These are phyloP conservation scores for Thymelicus lineola DNA, from an alignment of 2,888 invertebrate genomes.

Conservation along the genomic window DNA sequence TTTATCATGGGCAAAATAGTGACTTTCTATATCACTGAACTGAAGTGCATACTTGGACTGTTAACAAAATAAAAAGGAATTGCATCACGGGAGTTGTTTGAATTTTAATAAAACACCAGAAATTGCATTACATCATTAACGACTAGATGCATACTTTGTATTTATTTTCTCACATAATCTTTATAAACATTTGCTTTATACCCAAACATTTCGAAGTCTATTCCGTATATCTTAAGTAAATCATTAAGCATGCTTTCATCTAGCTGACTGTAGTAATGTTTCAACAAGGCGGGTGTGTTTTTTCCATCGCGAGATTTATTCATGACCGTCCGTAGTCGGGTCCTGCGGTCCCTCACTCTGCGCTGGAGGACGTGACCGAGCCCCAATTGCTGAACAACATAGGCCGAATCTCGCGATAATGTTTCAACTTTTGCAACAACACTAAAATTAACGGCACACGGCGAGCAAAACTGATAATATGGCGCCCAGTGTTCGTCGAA, in stretches of 20 bases:
- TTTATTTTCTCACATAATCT: conserved; percentile 77
- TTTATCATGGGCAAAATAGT: too few relatives aligned
- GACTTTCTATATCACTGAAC: too few relatives aligned
- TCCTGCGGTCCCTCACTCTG: conserved; percentile 76
- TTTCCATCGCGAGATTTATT: conserved; percentile 82
- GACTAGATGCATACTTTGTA: conserved; percentile 45
- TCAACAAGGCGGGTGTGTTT: conserved; percentile 73
- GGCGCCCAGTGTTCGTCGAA: conserved; percentile 89
- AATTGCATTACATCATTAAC: conserved; percentile 37
- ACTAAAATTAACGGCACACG: conserved; percentile 87
- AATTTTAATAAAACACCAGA: conserved; percentile 15
- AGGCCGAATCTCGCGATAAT: conserved; percentile 84
- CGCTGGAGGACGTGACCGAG: conserved; percentile 81
- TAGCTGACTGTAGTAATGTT: conserved; percentile 84
- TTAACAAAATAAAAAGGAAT: too few relatives aligned
- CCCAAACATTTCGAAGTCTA: conserved; percentile 89
- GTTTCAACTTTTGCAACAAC: conserved; percentile 88
- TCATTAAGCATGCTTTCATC: conserved; percentile 82
- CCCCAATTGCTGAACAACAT: conserved; percentile 85
- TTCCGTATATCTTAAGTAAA: conserved; percentile 86
- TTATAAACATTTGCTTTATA: conserved; percentile 86
- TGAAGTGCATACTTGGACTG: too few relatives aligned
- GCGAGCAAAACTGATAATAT: conserved; percentile 87
- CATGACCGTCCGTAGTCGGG: conserved; percentile 81
- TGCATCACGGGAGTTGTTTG: background rate